phyloP scores from a whole-genome alignment of 1,140 invertebrate genomes.

The Anagrus nilaparvatae region DNA sequence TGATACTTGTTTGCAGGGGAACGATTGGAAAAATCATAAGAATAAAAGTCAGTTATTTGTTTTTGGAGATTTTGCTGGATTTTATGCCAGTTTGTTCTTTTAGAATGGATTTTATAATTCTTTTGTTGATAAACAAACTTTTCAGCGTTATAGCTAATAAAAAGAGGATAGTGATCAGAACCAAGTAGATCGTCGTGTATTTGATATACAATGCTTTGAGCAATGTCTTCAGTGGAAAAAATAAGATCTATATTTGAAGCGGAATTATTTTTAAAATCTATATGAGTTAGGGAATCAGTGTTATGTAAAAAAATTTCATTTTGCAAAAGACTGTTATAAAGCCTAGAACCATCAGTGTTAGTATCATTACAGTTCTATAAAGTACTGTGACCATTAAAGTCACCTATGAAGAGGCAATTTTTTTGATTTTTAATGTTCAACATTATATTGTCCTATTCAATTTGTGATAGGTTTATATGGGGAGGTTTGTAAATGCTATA shows the following conservation, averaged over 20 bases:
- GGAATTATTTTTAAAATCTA: neutral
- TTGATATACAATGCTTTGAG: conserved; percentile 22
- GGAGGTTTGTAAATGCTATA: neutral
- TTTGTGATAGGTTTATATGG: neutral
- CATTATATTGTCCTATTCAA: neutral
- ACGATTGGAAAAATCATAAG: too few species aligned
- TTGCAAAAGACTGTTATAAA: neutral
- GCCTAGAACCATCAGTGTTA: neutral
- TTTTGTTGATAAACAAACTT: conserved; percentile 9
- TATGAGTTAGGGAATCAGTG: neutral
- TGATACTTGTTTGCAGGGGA: too few species aligned
- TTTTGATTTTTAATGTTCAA: neutral
- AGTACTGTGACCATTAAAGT: too few species aligned
- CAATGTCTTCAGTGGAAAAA: neutral
- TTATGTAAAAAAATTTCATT: neutral
- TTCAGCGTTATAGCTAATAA: conserved; percentile 16
- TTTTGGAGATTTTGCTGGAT: too few species aligned
- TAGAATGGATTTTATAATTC: conserved; percentile 7
- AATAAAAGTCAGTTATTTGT: too few species aligned
- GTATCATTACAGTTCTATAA: neutral
- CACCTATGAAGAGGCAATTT: neutral
- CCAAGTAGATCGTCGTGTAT: too few species aligned
- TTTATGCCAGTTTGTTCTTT: conserved; percentile 8
- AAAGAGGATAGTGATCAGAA: conserved; percentile 26
- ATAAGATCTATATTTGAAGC: conserved; percentile 1